Conservation (phyloP, 2,113 vertebrate genomes). For the Tinamus guttatus region DNA sequence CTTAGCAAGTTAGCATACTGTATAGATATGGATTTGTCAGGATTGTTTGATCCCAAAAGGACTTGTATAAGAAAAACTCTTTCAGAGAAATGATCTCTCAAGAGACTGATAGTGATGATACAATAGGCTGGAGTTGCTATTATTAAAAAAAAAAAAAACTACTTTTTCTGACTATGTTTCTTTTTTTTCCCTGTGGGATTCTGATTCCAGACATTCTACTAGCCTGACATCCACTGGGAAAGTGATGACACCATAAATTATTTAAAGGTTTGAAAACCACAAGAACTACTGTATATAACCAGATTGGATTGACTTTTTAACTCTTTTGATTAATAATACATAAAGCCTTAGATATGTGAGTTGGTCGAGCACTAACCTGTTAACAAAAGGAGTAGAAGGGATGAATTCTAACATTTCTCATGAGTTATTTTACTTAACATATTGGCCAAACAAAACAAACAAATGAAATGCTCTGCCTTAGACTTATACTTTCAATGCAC, state of each 20-base stretch:
- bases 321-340: slow-evolving; percentile 86
- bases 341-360: slow-evolving; percentile 72
- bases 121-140: slow-evolving; percentile 68
- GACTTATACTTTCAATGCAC: slow-evolving; percentile 53
- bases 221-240: slow-evolving; percentile 76
- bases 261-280: slow-evolving; percentile 83
- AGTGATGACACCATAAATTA: slow-evolving; percentile 82
- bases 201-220: slow-evolving; percentile 75
- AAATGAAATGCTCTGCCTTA: slow-evolving; percentile 50
- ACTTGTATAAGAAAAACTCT: slow-evolving; percentile 43
- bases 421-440: slow-evolving; percentile 76
- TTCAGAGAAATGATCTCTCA: slow-evolving; percentile 58
- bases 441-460: slow-evolving; percentile 68
- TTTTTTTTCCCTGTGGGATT: slow-evolving; percentile 73
- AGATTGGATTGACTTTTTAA: slow-evolving; percentile 86
- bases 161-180: slow-evolving; percentile 57
- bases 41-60: slow-evolving; percentile 58
- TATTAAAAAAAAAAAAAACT: slow-evolving; percentile 72
- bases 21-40: slow-evolving; percentile 17
- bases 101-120: slow-evolving; percentile 38
- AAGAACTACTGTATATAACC: slow-evolving; percentile 79
- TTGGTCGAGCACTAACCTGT: slow-evolving; percentile 75
- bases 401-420: slow-evolving; percentile 71
- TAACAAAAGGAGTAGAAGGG: slow-evolving; percentile 71
- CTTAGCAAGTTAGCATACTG: slow-evolving; percentile 5